Percentiles rank a stretch among this genome's conserved stretches.
Evolutionary conservation across 1,140 invertebrate genomes (phyloP).

Genomic region (Cydia pomonella): DNA sequence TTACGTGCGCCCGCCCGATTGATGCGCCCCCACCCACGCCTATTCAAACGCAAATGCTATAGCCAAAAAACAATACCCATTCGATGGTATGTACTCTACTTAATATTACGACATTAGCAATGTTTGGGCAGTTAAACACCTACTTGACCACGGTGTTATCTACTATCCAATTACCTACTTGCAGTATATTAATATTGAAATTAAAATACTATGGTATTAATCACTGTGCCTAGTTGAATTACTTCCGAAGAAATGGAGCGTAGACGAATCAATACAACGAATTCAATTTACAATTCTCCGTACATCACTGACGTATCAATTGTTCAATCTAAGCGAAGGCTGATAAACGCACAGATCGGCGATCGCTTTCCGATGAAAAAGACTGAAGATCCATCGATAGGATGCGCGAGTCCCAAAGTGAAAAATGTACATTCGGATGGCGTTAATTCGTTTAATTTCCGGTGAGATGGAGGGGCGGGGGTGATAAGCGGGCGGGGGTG

Average conservation of each 20-base stretch:
- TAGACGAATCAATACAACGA: slow-evolving; percentile 73
- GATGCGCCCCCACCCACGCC: slow-evolving; percentile 13
- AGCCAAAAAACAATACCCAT: slow-evolving; percentile 42
- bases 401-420: slow-evolving; percentile 74
- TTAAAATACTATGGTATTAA: slow-evolving; percentile 56
- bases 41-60: slow-evolving; percentile 27
- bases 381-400: slow-evolving; percentile 74
- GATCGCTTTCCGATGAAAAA: slow-evolving; percentile 73
- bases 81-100: slow-evolving; percentile 50
- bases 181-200: slow-evolving; percentile 32
- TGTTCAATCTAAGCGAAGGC: slow-evolving; percentile 74
- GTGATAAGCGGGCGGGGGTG: slow-evolving; percentile 45
- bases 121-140: neutral
- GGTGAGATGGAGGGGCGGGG: slow-evolving; percentile 60
- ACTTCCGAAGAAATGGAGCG: slow-evolving; percentile 72
- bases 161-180: slow-evolving; percentile 35
- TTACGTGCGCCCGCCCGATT: slow-evolving; percentile 48
- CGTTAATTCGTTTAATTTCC: slow-evolving; percentile 81
- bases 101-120: neutral
- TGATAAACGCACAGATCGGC: slow-evolving; percentile 73
- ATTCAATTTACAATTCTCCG: slow-evolving; percentile 78
- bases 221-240: slow-evolving; percentile 70
- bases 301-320: slow-evolving; percentile 77
- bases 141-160: slow-evolving; percentile 59
- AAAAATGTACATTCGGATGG: slow-evolving; percentile 80